Evolutionary conservation across 2,797 vertebrate genomes (phyloP), one percentile per base, ranked within the genome.

Genomic region (Spea hammondii): DNA sequence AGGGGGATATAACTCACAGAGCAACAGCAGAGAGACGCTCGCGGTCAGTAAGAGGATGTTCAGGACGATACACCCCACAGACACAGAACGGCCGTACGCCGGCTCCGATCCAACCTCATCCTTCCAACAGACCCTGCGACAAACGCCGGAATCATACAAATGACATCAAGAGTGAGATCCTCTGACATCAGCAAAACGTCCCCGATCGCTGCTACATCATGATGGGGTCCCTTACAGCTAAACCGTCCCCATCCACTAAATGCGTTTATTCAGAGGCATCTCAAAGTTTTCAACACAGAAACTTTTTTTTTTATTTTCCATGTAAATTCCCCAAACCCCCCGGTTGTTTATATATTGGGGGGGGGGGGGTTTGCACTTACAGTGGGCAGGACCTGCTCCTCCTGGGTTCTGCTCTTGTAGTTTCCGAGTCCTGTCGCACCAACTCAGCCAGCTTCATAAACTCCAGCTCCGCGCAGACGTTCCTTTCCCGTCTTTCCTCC

Each of bases 401-500:
- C 2, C 9, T 53, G 8, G 68, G 17, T 17, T 54, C 68, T 53
- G 14, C 7, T 5, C n/a, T 54, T 1, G 49, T 50, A 50, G 6
- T 32, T 17, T 70, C 68, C 8, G 13, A 14, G 7, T 17, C n/a
- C 11, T 54, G 14, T 53, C 9, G 49, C 44, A 55, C 68, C 17
- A 70, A 17, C 12, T 14, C 9, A 32, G 68, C 68, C 68, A 70
- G 50, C 49, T 50, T 70, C 68, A 32, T 53, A 70, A 70, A 70
- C 32, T 70, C 68, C 48, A 70, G 50, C 49, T 70, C 47, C 3
- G 68, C 68, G 5, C 54, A 53, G 3, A 54, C 17, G 32, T 70
- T 10, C 50, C 14, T 70, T 44, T 70, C 68, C 59, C 14, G 2
- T 9, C 2, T 32, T 4, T 6, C 12, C 5, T 62, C 59, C 3